phyloP scores from a whole-genome alignment of 2,888 invertebrate genomes.

The Ferdinandea cuprea region DNA sequence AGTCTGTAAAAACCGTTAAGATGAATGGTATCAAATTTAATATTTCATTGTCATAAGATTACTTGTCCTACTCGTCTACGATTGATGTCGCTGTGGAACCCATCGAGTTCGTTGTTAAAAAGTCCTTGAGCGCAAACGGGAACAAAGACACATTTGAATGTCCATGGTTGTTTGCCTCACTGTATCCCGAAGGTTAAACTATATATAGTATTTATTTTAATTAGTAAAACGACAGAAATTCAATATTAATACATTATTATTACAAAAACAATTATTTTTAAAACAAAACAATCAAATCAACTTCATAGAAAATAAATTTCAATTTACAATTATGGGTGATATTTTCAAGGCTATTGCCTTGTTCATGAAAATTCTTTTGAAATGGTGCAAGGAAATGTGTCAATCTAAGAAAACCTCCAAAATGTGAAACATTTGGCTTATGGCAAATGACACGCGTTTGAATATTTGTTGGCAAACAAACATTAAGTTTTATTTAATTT shows the following conservation, averaged over 20 bases:
- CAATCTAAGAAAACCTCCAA: constrained; percentile 36
- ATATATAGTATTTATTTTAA: too few species aligned
- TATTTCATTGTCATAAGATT: too few species aligned
- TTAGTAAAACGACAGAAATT: neutral
- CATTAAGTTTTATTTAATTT: neutral
- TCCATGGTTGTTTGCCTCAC: too few species aligned
- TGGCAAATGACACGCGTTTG: constrained; percentile 29
- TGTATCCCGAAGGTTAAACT: too few species aligned
- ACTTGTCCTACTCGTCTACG: too few species aligned
- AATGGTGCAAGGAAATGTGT: constrained; percentile 30
- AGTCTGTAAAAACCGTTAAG: too few species aligned
- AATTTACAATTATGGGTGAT: constrained; percentile 36
- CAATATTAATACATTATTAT: neutral
- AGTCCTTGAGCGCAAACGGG: too few species aligned
- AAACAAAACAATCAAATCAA: constrained; percentile 36
- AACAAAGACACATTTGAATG: too few species aligned
- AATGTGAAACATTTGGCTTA: constrained; percentile 37
- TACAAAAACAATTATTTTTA: neutral
- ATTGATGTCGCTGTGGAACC: too few species aligned
- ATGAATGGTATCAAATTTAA: too few species aligned
- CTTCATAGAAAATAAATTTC: constrained; percentile 18
- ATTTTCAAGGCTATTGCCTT: constrained; percentile 47
- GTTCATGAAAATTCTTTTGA: constrained; percentile 53
- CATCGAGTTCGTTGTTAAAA: too few species aligned
- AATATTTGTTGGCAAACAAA: constrained; percentile 40